These are phyloP conservation scores for Drosophila chauvacae DNA, from an alignment of 1,140 invertebrate genomes.

Conservation along the genomic window DNA sequence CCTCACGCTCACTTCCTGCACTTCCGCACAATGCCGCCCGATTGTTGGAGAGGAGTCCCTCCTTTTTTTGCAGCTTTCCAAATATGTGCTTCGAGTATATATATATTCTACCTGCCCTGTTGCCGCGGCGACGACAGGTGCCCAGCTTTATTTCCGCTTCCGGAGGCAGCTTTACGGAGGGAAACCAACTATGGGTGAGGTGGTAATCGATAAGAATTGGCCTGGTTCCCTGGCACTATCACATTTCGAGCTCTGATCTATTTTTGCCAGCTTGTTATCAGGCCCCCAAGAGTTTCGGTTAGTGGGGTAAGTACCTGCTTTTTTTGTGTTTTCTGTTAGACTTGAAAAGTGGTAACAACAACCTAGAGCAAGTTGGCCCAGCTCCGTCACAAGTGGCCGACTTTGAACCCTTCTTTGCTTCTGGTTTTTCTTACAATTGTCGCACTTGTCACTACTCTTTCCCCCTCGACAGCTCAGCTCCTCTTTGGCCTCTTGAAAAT, in stretches of 20 bases:
- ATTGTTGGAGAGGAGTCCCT: conserved; percentile 44
- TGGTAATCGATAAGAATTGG: conserved; percentile 47
- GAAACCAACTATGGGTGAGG: background rate
- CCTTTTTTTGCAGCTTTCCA: conserved; percentile 66
- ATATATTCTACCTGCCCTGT: conserved; percentile 51
- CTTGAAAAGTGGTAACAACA: conserved; percentile 6
- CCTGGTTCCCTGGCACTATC: conserved; percentile 20
- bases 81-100: conserved; percentile 45
- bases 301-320: conserved; percentile 38
- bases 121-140: conserved; percentile 49
- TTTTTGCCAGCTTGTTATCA: conserved; percentile 24
- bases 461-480: conserved; percentile 13
- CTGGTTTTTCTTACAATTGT: conserved; percentile 69
- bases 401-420: conserved; percentile 41
- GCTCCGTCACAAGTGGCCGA: conserved; percentile 47
- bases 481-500: conserved; percentile 6
- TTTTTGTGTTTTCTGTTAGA: conserved; percentile 1
- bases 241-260: background rate
- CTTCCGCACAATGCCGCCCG: conserved; percentile 68
- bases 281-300: conserved; percentile 13
- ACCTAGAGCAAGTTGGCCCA: conserved; percentile 23
- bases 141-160: conserved; percentile 44
- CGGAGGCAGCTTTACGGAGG: conserved; percentile 7
- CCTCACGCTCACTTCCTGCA: conserved; percentile 63
- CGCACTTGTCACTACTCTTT: conserved; percentile 65